A percentile compares a stretch with the other conserved stretches of the same genome.
Conservation (phyloP, 2,888 invertebrate species). For the Macaria liturata region DNA sequence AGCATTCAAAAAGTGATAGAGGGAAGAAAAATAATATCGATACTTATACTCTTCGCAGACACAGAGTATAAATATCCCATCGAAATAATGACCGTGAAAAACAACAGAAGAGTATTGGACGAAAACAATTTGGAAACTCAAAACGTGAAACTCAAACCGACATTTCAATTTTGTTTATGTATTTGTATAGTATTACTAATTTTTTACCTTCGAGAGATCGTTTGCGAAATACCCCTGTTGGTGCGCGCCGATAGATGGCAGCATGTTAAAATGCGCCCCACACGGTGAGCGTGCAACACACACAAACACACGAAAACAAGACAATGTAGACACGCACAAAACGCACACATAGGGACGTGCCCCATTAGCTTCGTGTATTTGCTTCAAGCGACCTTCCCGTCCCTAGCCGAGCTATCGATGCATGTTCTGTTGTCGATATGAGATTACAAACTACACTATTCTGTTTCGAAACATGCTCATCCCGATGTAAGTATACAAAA, state of each 20-base stretch:
- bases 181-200: constrained; percentile 72
- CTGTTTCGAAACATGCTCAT: constrained; percentile 68
- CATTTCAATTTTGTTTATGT: constrained; percentile 58
- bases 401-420: constrained; percentile 36
- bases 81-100: constrained; percentile 64
- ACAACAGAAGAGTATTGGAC: constrained; percentile 53
- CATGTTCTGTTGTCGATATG: constrained; percentile 47
- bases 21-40: constrained; percentile 66
- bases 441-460: constrained; percentile 63
- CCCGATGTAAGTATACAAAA: constrained; percentile 62
- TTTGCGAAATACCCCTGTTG: constrained; percentile 96
- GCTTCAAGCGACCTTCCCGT: constrained; percentile 67
- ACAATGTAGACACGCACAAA: constrained; percentile 83
- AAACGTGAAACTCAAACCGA: constrained; percentile 70
- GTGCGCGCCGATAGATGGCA: constrained; percentile 79
- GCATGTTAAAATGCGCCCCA: constrained; percentile 79
- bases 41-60: constrained; percentile 59
- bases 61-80: constrained; percentile 66
- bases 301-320: constrained; percentile 84
- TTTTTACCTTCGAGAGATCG: constrained; percentile 98
- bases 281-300: constrained; percentile 84
- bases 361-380: constrained; percentile 80
- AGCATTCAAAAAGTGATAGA: constrained; percentile 78
- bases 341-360: constrained; percentile 75
- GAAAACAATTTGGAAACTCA: constrained; percentile 57